Conservation (phyloP, 2,113 vertebrate species). For the Microtus oregoni region DNA sequence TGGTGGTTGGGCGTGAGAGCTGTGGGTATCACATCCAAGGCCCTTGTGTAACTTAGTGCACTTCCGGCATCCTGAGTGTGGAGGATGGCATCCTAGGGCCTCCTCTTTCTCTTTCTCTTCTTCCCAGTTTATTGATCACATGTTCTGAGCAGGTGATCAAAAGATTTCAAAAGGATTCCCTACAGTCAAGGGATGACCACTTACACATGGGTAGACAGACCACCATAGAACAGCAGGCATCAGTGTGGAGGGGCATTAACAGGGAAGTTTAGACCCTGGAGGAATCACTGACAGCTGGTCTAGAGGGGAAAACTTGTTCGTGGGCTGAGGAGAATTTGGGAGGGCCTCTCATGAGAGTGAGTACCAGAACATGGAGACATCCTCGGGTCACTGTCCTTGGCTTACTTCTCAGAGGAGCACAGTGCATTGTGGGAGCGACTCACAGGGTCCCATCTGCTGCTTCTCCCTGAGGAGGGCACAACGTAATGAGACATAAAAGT, state of each 20-base stretch:
- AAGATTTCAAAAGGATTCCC: not conserved
- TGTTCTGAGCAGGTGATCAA: not conserved
- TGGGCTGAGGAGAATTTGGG: not conserved
- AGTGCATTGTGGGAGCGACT: not conserved
- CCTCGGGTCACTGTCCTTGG: not conserved
- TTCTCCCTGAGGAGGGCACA: not conserved
- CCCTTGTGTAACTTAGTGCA: not conserved
- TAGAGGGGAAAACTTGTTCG: not conserved
- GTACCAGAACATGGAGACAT: not conserved
- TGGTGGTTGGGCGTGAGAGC: not conserved
- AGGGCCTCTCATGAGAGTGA: not conserved
- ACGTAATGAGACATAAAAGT: not conserved
- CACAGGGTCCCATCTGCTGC: not conserved
- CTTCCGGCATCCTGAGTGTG: not conserved
- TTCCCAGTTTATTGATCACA: not conserved
- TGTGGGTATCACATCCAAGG: not conserved
- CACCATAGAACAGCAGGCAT: not conserved
- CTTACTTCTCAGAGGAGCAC: not conserved
- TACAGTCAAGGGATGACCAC: slow-evolving; percentile 8
- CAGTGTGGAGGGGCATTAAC: not conserved
- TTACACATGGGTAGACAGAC: not conserved
- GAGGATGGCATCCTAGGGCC: not conserved
- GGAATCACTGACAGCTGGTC: not conserved
- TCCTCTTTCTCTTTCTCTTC: not conserved
- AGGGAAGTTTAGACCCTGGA: not conserved